Evolutionary conservation across 1,140 invertebrate genomes (phyloP).

Genomic region (Calephelis virginiensis): DNA sequence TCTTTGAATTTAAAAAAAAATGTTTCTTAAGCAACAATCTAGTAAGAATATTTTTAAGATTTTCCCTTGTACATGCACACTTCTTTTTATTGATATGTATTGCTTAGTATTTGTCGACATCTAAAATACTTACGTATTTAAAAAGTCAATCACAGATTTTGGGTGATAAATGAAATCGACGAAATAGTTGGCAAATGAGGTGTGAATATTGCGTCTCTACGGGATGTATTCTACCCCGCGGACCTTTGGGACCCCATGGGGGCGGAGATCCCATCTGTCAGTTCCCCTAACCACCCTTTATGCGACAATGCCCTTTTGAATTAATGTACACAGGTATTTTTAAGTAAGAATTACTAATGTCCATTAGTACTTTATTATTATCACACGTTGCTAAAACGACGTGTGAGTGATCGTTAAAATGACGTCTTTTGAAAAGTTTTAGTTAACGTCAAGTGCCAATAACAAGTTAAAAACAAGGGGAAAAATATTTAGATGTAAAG

Average conservation of each 20-base stretch:
- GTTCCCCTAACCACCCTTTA: constrained; percentile 40
- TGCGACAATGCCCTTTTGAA: constrained; percentile 40
- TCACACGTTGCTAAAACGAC: too few relatives aligned
- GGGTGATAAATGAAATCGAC: constrained; percentile 55
- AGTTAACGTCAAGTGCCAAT: too few relatives aligned
- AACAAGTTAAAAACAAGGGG: too few relatives aligned
- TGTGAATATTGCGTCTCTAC: constrained; percentile 72
- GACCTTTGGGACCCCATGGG: constrained; percentile 38
- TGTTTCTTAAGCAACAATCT: too few relatives aligned
- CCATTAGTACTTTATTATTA: background rate
- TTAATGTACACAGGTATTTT: constrained; percentile 12
- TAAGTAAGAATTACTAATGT: constrained; percentile 4
- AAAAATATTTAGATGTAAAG: too few relatives aligned
- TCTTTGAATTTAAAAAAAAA: too few relatives aligned
- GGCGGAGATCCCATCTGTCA: constrained; percentile 47
- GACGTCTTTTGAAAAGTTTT: too few relatives aligned
- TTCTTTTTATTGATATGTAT: too few relatives aligned
- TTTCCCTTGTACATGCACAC: too few relatives aligned
- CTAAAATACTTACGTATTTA: background rate
- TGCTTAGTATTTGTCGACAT: too few relatives aligned
- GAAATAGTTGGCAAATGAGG: constrained; percentile 68
- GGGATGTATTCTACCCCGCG: constrained; percentile 41
- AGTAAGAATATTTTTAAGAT: too few relatives aligned
- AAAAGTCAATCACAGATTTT: constrained; percentile 10
- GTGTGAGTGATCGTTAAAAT: too few relatives aligned